Evolutionary conservation across 2,888 invertebrate genomes (phyloP), one percentile per base, ranked within the genome.

Genomic region (Biston stratarius): DNA sequence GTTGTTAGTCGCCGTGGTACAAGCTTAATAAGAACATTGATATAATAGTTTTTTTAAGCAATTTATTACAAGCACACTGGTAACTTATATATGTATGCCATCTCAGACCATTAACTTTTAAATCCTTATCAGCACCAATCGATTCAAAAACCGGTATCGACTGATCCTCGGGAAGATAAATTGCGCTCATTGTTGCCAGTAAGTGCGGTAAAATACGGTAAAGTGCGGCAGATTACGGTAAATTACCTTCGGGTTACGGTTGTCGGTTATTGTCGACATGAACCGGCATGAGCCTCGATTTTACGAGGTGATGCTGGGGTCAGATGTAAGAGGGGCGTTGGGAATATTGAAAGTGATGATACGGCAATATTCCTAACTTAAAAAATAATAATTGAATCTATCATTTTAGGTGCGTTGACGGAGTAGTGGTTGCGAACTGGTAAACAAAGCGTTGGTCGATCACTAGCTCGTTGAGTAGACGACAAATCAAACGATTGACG

Each of bases 151-250:
- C 34, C 15, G 49, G 15, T 60, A 61, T 61, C 60, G 38, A 61
- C 14, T 48, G 51, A 61, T 66, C 57, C 45, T 0, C 51, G 42
- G 40, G 40, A 53, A 34, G 62, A 67, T 67, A 62, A 62, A 49
- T 52, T 47, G 51, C 42, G n/a, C 51, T 56, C 53, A 67, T 62
- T 67, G 64, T 73, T 75, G 69, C 73, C 76, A 64, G 79, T 84
- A 84, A 86, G 81, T 83, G 55, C 44, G 69, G 82, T 76, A 82
- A 87, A 86, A 80, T 83, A 83, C 77, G 72, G 77, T 76, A 77
- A 81, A 86, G 84, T 85, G 84, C 81, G 58, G 58, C 58, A 58
- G 58, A 58, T 58, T 83, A 83, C 77, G 71, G 77, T 76, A 76
- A 82, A 86, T 85, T 85, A 84, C 81, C 59, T 56, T 56, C 77